phyloP scores from a whole-genome alignment of 2,797 vertebrate species.

The Arrhamphus sclerolepis region DNA sequence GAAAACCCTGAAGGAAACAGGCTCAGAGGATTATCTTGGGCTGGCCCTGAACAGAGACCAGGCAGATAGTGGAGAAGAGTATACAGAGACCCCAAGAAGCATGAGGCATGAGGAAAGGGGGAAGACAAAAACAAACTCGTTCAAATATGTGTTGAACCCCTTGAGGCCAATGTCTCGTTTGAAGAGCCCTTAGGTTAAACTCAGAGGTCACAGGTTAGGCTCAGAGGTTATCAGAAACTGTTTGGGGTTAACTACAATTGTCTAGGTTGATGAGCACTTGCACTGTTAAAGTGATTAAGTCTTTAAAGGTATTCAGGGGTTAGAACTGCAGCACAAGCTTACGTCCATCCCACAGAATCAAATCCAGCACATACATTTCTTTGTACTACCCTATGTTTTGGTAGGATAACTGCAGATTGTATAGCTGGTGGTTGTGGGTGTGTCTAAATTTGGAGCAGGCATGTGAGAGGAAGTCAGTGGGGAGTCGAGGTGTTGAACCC shows the following conservation, averaged over 20 bases:
- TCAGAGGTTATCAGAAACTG: slow-evolving; percentile 69
- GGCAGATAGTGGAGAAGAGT: slow-evolving; percentile 21
- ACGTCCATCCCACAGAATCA: slow-evolving; percentile 6
- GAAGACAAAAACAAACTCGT: slow-evolving; percentile 40
- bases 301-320: slow-evolving; percentile 51
- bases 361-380: slow-evolving; percentile 7
- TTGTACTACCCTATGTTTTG: slow-evolving; percentile 2
- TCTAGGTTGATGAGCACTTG: slow-evolving; percentile 43
- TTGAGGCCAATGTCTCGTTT: slow-evolving; percentile 71
- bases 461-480: slow-evolving; percentile 78
- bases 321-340: slow-evolving; percentile 34
- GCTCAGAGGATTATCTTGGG: slow-evolving; percentile 60
- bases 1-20: slow-evolving; percentile 66
- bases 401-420: slow-evolving; percentile 22
- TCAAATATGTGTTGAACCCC: slow-evolving; percentile 57
- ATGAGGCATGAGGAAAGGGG: slow-evolving; percentile 50
- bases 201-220: slow-evolving; percentile 66
- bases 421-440: slow-evolving; percentile 52
- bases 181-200: slow-evolving; percentile 61
- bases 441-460: slow-evolving; percentile 46
- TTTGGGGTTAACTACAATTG: slow-evolving; percentile 63
- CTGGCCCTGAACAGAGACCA: slow-evolving; percentile 42
- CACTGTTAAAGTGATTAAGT: slow-evolving; percentile 51
- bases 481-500: slow-evolving; percentile 75
- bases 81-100: slow-evolving; percentile 12